Percentiles rank a stretch among this genome's conserved stretches.
Conservation (phyloP, 1,140 invertebrate species). For the Hesperophylax magnus region DNA sequence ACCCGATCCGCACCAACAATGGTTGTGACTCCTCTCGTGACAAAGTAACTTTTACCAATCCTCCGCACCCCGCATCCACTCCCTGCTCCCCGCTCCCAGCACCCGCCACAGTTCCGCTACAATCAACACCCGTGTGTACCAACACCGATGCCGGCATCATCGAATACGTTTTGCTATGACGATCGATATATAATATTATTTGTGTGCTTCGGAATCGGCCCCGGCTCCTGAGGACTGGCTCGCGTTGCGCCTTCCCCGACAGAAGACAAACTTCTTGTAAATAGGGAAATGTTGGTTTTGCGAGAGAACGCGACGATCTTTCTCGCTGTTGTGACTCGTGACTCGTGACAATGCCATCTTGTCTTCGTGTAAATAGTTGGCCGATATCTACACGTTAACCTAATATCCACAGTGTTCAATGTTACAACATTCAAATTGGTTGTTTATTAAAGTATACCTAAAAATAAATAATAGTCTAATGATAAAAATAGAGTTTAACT, state of each 20-base stretch:
- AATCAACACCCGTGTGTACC: constrained; percentile 6
- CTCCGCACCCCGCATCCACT: neutral
- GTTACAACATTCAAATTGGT: constrained; percentile 38
- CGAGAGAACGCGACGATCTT: neutral
- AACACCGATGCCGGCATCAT: constrained; percentile 7
- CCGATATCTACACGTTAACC: too few relatives aligned
- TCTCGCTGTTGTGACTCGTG: neutral
- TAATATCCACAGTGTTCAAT: constrained; percentile 52
- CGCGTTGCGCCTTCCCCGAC: neutral
- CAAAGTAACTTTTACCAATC: constrained; percentile 38
- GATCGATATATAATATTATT: constrained; percentile 32
- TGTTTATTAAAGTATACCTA: constrained; percentile 45
- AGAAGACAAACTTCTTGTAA: neutral
- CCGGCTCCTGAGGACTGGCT: neutral
- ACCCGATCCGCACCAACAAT: constrained; percentile 41
- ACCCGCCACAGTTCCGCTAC: neutral
- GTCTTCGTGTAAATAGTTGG: too few relatives aligned
- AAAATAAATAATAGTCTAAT: constrained; percentile 26
- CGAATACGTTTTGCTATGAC: neutral
- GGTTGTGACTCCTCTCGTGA: constrained; percentile 48
- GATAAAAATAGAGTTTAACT: neutral
- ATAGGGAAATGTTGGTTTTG: neutral
- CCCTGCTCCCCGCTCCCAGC: neutral
- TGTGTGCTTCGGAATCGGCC: constrained; percentile 43
- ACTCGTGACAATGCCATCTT: too few relatives aligned